These are phyloP conservation scores for Phenacoccus solenopsis DNA, from an alignment of 1,140 invertebrate species.

Conservation along the genomic window DNA sequence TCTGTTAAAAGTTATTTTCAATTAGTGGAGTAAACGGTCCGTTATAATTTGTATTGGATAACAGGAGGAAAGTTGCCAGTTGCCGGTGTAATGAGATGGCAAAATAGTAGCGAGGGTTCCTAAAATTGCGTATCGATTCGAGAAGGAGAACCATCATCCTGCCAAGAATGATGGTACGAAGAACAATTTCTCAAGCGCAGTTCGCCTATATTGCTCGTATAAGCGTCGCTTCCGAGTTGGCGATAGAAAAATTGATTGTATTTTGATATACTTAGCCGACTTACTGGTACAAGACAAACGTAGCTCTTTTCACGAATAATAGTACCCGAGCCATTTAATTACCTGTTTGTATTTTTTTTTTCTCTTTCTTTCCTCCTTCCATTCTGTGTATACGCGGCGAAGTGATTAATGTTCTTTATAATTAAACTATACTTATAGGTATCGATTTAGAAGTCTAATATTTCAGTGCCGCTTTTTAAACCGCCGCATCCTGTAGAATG, in stretches of 20 bases:
- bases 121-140: background rate
- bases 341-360: background rate
- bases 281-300: background rate
- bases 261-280: background rate
- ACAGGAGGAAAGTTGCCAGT: conserved; percentile 1
- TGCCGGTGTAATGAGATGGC: background rate
- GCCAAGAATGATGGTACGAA: no score
- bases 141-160: no score
- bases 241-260: background rate
- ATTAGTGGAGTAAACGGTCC: background rate
- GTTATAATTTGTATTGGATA: conserved; percentile 3
- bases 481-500: background rate
- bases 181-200: no score
- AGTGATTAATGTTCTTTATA: background rate
- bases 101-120: background rate
- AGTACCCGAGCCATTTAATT: background rate
- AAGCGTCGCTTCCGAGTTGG: background rate
- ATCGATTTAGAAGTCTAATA: background rate
- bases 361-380: no score
- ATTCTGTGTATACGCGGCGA: background rate
- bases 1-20: conserved; percentile 3
- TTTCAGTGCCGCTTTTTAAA: background rate
- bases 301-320: background rate
- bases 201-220: no score
- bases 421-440: background rate